A percentile compares a stretch with the other conserved stretches of the same genome.
Evolutionary conservation across 2,888 invertebrate genomes (phyloP).

Genomic region (Merodon equestris): DNA sequence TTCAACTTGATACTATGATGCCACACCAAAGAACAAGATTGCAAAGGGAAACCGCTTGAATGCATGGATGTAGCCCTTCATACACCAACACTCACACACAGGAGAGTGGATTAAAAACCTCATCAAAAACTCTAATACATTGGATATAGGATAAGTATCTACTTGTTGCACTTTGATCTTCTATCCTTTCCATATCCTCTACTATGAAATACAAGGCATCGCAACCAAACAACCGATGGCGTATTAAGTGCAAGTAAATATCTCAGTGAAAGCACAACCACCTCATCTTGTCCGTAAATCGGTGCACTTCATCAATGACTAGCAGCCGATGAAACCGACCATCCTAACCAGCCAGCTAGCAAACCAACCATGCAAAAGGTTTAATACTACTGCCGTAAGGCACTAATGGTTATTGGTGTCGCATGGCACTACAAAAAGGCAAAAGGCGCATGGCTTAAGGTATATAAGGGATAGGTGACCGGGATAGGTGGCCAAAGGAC

Average conservation of each 20-base stretch:
- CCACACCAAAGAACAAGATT: constrained; percentile 38
- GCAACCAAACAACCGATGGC: constrained; percentile 3
- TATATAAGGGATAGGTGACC: not conserved
- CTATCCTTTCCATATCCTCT: not conserved
- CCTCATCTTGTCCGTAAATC: constrained; percentile 1
- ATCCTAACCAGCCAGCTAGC: no score
- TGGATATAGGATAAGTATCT: constrained; percentile 16
- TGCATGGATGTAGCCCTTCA: constrained; percentile 17
- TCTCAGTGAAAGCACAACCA: constrained; percentile 7
- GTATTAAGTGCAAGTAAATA: constrained; percentile 7
- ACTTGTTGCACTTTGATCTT: constrained; percentile 53
- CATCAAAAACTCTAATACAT: constrained; percentile 39
- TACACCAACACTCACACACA: not conserved
- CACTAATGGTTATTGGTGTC: constrained; percentile 5
- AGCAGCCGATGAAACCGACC: no score
- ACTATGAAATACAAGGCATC: constrained; percentile 1
- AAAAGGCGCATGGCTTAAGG: no score
- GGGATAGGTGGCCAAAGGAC: not conserved
- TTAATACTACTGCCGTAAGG: not conserved
- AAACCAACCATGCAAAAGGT: no score
- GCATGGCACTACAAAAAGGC: not conserved
- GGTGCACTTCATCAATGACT: not conserved
- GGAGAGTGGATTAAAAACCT: constrained; percentile 35
- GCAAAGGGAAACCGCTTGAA: constrained; percentile 24
- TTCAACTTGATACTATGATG: not conserved